Percentiles rank a stretch among this genome's conserved stretches.
Evolutionary conservation across 2,113 vertebrate genomes (phyloP).

Genomic region (Todiramphus saurophagus): DNA sequence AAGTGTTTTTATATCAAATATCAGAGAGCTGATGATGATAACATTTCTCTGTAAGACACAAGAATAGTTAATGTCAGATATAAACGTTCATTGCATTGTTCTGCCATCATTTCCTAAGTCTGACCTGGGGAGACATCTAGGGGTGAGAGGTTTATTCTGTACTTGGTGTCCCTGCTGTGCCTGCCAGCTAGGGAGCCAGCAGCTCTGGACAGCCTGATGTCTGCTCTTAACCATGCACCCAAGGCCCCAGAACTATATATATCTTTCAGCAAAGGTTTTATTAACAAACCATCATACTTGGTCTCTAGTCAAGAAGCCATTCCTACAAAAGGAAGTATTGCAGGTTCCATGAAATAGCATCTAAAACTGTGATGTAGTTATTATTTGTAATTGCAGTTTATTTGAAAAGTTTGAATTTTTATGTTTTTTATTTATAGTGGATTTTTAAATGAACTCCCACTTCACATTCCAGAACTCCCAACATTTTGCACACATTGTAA

Average conservation of each 20-base stretch:
- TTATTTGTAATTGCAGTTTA: not conserved
- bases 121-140: slow-evolving; percentile 63
- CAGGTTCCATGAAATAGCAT: not conserved
- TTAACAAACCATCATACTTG: not conserved
- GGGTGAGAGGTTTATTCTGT: slow-evolving; percentile 34
- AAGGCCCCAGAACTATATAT: fast-evolving
- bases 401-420: not conserved
- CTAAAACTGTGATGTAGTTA: not conserved
- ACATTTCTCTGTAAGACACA: not conserved
- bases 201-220: not conserved
- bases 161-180: not conserved
- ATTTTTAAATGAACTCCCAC: not conserved
- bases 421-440: not conserved
- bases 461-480: not conserved
- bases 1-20: not conserved
- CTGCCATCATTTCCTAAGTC: not conserved
- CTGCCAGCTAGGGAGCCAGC: not conserved
- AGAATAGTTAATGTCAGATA: not conserved
- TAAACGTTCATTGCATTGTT: not conserved
- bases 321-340: not conserved
- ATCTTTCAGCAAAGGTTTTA: not conserved
- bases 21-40: not conserved
- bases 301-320: not conserved
- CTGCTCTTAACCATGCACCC: fast-evolving
- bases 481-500: not conserved